phyloP scores from a whole-genome alignment of 2,888 invertebrate species.

The Dioctria rufipes region DNA sequence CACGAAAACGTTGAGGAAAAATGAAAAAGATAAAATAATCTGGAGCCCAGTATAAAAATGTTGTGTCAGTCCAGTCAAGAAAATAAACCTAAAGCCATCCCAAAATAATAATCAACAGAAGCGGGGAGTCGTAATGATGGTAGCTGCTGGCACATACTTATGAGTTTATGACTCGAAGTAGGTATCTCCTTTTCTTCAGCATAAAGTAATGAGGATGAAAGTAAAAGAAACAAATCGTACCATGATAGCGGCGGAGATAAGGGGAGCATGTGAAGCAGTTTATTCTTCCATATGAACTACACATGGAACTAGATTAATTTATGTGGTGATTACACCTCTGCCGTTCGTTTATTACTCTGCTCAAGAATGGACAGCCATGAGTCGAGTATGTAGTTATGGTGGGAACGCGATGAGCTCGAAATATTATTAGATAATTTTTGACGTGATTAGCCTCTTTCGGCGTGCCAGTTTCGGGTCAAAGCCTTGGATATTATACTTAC shows the following conservation, averaged over 20 bases:
- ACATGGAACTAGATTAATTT: constrained; percentile 15
- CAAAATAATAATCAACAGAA: neutral
- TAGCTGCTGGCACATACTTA: too few relatives aligned
- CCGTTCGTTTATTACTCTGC: constrained; percentile 1
- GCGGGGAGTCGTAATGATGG: neutral
- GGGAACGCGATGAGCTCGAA: neutral
- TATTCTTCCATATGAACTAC: constrained; percentile 11
- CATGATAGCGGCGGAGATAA: neutral
- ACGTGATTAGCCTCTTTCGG: neutral
- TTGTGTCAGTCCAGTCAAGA: neutral
- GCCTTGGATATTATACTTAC: too few relatives aligned
- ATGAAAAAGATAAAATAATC: neutral
- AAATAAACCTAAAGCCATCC: neutral
- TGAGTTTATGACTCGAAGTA: too few relatives aligned
- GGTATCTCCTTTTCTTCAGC: neutral
- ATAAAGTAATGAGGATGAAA: neutral
- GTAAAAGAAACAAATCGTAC: neutral
- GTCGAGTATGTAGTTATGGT: too few relatives aligned
- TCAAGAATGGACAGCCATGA: neutral
- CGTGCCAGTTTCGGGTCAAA: too few relatives aligned
- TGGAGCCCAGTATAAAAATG: neutral
- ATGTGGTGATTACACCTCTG: constrained; percentile 16
- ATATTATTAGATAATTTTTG: constrained; percentile 7
- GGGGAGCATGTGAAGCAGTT: constrained; percentile 8
- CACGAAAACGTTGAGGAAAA: neutral